phyloP scores from a whole-genome alignment of 2,113 vertebrate genomes.

The Noturus placidus region DNA sequence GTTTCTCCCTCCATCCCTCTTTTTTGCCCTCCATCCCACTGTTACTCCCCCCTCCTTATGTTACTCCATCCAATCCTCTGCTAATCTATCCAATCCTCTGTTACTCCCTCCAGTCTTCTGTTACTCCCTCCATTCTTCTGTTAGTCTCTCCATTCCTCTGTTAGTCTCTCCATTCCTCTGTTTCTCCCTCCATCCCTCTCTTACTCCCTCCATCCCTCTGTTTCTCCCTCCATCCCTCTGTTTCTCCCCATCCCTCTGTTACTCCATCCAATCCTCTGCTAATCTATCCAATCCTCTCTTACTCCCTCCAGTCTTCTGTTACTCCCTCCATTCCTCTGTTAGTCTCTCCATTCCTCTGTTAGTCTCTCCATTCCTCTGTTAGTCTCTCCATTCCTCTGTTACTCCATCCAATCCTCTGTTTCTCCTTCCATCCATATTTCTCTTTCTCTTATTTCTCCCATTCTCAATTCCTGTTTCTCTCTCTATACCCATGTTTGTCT shows the following conservation, averaged over 20 bases:
- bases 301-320: neutral
- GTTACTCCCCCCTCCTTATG: no score
- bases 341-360: neutral
- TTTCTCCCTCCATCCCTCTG: no score
- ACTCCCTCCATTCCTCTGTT: no score
- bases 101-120: neutral
- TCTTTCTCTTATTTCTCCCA: neutral
- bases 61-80: neutral
- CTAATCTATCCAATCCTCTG: neutral
- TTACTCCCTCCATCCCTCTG: no score
- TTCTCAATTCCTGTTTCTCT: neutral
- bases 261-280: neutral
- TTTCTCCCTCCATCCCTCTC: no score
- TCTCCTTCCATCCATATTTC: neutral
- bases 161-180: neutral
- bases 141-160: no score
- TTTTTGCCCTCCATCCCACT: neutral
- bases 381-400: neutral
- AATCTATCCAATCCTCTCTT: neutral
- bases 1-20: neutral
- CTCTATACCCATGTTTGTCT: neutral
- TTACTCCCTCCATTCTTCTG: neutral
- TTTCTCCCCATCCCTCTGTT: neutral
- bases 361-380: neutral
- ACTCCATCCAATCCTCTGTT: neutral